Conservation (phyloP, 2,113 vertebrate genomes). For the Psilopsiagon aymara region DNA sequence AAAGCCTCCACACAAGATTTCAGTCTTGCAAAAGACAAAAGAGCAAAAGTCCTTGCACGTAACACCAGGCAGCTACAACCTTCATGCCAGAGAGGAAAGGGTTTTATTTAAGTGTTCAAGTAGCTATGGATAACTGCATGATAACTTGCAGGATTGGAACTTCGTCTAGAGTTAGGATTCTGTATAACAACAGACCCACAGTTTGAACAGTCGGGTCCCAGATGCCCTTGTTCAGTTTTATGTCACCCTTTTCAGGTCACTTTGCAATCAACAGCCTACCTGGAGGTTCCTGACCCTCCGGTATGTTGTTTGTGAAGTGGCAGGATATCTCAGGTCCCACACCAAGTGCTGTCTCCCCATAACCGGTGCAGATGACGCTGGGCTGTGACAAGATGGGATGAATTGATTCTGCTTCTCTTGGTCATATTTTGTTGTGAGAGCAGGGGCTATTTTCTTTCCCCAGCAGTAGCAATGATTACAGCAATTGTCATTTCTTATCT, state of each 20-base stretch:
- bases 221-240: background rate
- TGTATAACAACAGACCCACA: background rate
- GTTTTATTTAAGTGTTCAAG: background rate
- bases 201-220: background rate
- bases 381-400: background rate
- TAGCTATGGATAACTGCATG: background rate
- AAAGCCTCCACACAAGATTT: background rate
- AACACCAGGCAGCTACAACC: background rate
- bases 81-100: background rate
- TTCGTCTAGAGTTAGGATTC: background rate
- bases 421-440: background rate
- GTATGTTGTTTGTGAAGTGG: background rate
- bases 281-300: background rate
- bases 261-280: constrained; percentile 34
- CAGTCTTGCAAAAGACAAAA: background rate
- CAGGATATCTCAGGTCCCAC: background rate
- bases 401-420: background rate
- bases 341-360: background rate
- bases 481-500: background rate
- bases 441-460: background rate
- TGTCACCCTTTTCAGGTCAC: background rate
- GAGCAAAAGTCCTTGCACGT: background rate
- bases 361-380: background rate
- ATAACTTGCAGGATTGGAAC: background rate
- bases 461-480: background rate